Evolutionary conservation across 2,113 vertebrate species (phyloP).

Genomic region (Pedetes capensis): DNA sequence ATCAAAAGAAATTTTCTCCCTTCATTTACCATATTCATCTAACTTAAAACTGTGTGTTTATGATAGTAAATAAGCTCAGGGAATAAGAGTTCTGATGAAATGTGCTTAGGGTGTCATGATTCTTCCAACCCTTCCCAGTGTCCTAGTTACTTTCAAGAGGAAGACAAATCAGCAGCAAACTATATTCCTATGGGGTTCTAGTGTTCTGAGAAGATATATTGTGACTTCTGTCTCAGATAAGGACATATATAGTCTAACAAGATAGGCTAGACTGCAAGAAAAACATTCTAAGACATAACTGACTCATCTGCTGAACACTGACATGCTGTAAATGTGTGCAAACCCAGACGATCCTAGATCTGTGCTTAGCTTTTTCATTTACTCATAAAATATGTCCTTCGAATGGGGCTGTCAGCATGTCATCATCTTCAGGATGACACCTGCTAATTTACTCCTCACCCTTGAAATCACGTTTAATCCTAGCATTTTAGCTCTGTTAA

Average conservation of each 20-base stretch:
- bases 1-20: not conserved
- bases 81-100: not conserved
- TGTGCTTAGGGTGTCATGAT: not conserved
- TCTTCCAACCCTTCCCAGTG: not conserved
- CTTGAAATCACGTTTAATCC: slow-evolving; percentile 51
- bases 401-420: slow-evolving; percentile 63
- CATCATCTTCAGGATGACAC: slow-evolving; percentile 66
- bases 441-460: slow-evolving; percentile 72
- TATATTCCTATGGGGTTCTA: not conserved
- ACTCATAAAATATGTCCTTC: slow-evolving; percentile 66
- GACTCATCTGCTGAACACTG: slow-evolving; percentile 54
- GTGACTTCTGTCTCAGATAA: slow-evolving; percentile 24
- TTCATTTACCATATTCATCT: not conserved
- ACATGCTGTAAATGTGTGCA: slow-evolving; percentile 65
- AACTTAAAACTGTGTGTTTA: slow-evolving; percentile 30
- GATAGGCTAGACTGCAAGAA: not conserved
- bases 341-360: slow-evolving; percentile 51
- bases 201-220: not conserved
- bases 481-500: slow-evolving; percentile 64
- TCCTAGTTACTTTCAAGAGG: slow-evolving; percentile 14
- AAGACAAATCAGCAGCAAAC: not conserved
- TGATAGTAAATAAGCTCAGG: not conserved
- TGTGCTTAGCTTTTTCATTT: slow-evolving; percentile 60
- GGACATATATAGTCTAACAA: slow-evolving; percentile 37
- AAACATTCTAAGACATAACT: slow-evolving; percentile 44